Base-by-base conservation (phyloP, 2,888 invertebrate species). In the Ophion ventricosus region DNA sequence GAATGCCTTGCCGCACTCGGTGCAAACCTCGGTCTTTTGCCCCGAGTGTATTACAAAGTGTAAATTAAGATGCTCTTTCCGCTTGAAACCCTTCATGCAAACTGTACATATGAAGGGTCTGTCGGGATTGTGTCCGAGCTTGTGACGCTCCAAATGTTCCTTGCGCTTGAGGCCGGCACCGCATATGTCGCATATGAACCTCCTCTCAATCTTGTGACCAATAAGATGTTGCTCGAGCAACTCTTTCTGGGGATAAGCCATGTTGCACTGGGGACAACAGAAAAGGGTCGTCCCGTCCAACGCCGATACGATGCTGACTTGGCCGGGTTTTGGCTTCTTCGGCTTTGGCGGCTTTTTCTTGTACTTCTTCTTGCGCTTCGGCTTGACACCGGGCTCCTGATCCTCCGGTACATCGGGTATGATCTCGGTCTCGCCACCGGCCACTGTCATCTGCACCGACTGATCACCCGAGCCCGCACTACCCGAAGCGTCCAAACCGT, bases 41-140 rank as follows among this genome's bases (percentile, higher is more conserved):
- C 97, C 97, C 78, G 97, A 97, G 94, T 97, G 97, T 92, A 97
- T 97, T 88, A 97, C 97, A 88, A 96, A 96, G 93, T 97, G 97
- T 86, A 97, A 94, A 93, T 97, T 97, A 90, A 97, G 95, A 90
- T 97, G 97, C 91, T 97, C 97, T 92, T 97, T 96, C 81, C 97
- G 95, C 92, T 97, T 97, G 94, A 97, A 97, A 7, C 96, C 96
- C 92, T 97, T 97, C 93, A 96, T 95, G 90, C 97, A 97, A 59
- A 97, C 96, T 69, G 95, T 95, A 93, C 97, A 97, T 61, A 96
- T 96, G 91, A 96, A 97, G 57, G 97, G 97, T 90, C 97, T 94
- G 92, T 97, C 97, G 0, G 97, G 97, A 93, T 96, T 97, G 93
- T 97, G 97, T 1, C 97, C 96, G 83, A 97, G 94, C 93, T 97